Conservation (phyloP, 2,113 vertebrate species). For the Sardina pilchardus region DNA sequence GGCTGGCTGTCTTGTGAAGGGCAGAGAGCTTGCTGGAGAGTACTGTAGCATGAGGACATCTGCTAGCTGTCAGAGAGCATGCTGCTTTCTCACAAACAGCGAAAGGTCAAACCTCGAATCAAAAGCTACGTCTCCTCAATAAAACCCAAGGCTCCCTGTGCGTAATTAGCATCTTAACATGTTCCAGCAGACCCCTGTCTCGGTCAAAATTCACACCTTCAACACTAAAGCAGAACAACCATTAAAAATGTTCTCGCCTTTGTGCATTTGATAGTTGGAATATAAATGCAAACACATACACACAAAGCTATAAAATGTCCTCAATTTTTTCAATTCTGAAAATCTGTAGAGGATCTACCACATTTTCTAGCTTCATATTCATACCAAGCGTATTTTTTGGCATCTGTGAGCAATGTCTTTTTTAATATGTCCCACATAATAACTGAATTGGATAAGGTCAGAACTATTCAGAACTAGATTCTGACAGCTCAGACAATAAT, state of each 20-base stretch:
- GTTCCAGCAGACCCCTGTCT: conserved; percentile 58
- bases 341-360: background rate
- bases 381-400: background rate
- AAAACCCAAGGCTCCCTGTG: conserved; percentile 56
- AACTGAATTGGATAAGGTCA: background rate
- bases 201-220: conserved; percentile 41
- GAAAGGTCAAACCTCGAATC: conserved; percentile 55
- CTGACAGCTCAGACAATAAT: background rate
- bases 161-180: conserved; percentile 63
- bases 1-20: background rate
- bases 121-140: conserved; percentile 56
- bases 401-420: background rate
- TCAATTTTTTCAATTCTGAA: background rate
- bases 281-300: background rate
- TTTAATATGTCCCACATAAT: background rate
- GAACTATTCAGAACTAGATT: background rate
- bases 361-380: no score
- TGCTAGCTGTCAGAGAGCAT: conserved; percentile 42
- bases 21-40: background rate
- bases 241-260: background rate
- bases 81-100: conserved; percentile 39
- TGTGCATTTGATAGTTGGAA: background rate
- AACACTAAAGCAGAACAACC: background rate
- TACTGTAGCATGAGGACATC: conserved; percentile 44
- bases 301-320: background rate